Percentiles rank a stretch among this genome's conserved stretches.
Conservation (phyloP, 1,140 invertebrate genomes). For the Diprion similis region DNA sequence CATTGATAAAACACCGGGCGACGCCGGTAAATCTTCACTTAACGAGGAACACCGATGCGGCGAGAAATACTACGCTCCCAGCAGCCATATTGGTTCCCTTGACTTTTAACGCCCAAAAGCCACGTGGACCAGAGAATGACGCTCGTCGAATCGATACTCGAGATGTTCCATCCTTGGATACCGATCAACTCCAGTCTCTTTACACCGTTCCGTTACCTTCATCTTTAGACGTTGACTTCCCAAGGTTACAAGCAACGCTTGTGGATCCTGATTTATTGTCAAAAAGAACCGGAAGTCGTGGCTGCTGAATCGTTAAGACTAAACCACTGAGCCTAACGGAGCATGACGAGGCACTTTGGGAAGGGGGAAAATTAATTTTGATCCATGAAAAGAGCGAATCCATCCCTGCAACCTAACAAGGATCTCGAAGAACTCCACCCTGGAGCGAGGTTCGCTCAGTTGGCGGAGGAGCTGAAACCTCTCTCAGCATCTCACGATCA, state of each 20-base stretch:
- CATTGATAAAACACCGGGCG: conserved; percentile 4
- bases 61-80: conserved; percentile 3
- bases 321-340: too few species aligned
- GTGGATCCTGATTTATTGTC: too few species aligned
- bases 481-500: background rate
- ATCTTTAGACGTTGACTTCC: too few species aligned
- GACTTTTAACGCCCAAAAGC: background rate
- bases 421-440: background rate
- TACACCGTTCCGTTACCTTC: too few species aligned
- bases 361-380: background rate
- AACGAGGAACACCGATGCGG: background rate
- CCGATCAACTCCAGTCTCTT: too few species aligned
- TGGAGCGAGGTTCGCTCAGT: background rate
- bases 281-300: too few species aligned
- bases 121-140: background rate
- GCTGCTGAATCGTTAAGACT: too few species aligned
- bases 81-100: background rate
- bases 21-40: conserved; percentile 2
- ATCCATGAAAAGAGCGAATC: background rate
- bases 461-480: background rate
- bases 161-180: too few species aligned
- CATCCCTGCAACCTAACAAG: conserved; percentile 3
- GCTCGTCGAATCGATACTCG: background rate
- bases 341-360: background rate
- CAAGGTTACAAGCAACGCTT: too few species aligned